Evolutionary conservation across 2,797 vertebrate genomes (phyloP).

Genomic region (Poecilia gillii): DNA sequence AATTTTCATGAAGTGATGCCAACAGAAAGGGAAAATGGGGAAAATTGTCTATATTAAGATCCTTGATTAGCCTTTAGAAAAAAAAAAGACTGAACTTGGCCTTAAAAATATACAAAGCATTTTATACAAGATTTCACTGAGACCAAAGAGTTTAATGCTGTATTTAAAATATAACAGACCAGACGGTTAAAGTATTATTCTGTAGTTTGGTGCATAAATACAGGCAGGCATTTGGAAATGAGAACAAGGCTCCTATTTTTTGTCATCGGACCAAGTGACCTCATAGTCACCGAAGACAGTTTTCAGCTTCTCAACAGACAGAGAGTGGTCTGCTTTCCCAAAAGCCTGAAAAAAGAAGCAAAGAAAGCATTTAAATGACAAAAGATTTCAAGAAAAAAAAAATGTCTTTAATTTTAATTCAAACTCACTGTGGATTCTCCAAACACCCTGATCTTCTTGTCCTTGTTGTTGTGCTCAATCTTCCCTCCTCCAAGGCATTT

Average conservation of each 20-base stretch:
- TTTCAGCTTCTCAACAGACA: conserved; percentile 87
- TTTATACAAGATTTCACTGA: conserved; percentile 5
- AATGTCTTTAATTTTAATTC: not conserved
- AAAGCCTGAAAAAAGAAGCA: conserved; percentile 81
- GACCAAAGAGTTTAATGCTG: conserved; percentile 11
- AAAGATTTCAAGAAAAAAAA: not conserved
- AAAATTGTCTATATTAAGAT: not conserved
- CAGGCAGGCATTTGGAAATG: conserved; percentile 10
- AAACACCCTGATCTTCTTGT: conserved; percentile 88
- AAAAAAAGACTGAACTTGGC: not conserved
- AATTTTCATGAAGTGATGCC: not conserved
- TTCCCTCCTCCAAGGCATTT: conserved; percentile 91
- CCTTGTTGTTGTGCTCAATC: conserved; percentile 87
- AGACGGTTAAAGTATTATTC: conserved; percentile 10
- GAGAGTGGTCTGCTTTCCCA: conserved; percentile 90
- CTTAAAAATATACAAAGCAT: not conserved
- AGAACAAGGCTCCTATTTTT: conserved; percentile 71
- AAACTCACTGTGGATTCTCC: conserved; percentile 89
- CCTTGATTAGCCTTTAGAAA: no score
- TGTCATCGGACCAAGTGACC: conserved; percentile 88
- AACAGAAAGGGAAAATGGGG: not conserved
- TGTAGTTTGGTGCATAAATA: conserved; percentile 2
- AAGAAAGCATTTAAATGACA: not conserved
- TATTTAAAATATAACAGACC: conserved; percentile 30
- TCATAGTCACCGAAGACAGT: conserved; percentile 83